A percentile compares a stretch with the other conserved stretches of the same genome.
These are phyloP conservation scores for Drosophila aldrichi DNA, from an alignment of 2,888 invertebrate genomes.

Conservation along the genomic window DNA sequence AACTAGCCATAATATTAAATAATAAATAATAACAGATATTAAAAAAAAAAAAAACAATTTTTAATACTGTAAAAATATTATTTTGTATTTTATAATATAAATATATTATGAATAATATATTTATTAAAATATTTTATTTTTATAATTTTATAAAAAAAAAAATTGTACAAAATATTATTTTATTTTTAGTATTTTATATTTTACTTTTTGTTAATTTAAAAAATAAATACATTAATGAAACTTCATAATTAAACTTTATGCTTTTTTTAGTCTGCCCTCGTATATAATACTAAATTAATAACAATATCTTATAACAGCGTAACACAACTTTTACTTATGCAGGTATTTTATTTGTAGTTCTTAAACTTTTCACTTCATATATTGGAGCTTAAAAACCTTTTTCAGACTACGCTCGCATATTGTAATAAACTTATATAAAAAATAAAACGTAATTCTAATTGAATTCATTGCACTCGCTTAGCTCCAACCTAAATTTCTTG, in stretches of 20 bases:
- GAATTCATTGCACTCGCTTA: not conserved
- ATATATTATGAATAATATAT: not conserved
- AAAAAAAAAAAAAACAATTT: no score
- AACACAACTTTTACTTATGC: not conserved
- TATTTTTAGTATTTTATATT: no score
- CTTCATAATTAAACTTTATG: no score
- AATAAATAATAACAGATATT: no score
- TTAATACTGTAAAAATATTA: no score
- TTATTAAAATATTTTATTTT: no score
- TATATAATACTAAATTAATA: not conserved
- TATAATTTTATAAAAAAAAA: no score
- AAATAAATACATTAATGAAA: no score
- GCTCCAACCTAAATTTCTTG: not conserved
- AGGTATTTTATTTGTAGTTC: not conserved
- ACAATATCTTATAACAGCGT: not conserved
- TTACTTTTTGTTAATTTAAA: no score
- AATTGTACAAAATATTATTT: no score
- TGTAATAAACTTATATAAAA: not conserved
- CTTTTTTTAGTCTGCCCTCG: not conserved
- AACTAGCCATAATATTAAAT: no score
- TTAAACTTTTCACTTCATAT: not conserved
- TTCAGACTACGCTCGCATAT: not conserved
- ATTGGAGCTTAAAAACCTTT: not conserved
- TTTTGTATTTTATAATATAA: not conserved
- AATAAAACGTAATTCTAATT: not conserved